phyloP scores from a whole-genome alignment of 2,797 vertebrate species.

The Hybognathus amarus region DNA sequence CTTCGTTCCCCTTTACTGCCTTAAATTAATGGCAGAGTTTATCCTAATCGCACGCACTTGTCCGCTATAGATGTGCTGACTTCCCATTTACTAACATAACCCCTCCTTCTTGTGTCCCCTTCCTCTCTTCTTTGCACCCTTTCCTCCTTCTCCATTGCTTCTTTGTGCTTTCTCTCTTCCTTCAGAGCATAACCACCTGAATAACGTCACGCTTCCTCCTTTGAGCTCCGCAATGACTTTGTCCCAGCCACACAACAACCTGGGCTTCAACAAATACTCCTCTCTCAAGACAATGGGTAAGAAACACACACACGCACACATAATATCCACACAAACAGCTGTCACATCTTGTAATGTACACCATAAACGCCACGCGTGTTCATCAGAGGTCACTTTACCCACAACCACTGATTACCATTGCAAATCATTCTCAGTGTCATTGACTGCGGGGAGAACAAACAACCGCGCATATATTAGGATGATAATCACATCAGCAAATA shows the following conservation, averaged over 20 bases:
- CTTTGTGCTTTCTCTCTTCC: conserved; percentile 39
- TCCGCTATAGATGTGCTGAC: conserved; percentile 37
- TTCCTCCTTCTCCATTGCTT: not conserved
- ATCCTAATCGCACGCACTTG: conserved; percentile 19
- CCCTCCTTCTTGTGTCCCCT: conserved; percentile 39
- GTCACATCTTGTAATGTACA: conserved; percentile 1
- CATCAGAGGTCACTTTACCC: conserved; percentile 45
- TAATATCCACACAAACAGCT: not conserved
- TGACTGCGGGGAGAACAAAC: conserved; percentile 15
- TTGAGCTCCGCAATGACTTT: conserved; percentile 78
- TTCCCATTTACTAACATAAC: conserved; percentile 4
- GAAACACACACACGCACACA: conserved; percentile 40
- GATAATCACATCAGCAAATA: conserved; percentile 27
- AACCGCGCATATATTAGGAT: not conserved
- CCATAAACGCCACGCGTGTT: not conserved
- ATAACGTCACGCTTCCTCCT: conserved; percentile 78
- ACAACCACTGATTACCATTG: conserved; percentile 44
- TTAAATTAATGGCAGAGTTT: not conserved
- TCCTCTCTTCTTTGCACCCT: conserved; percentile 40
- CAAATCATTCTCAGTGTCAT: conserved; percentile 34
- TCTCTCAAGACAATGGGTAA: conserved; percentile 89
- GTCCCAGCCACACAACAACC: conserved; percentile 82
- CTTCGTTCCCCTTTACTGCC: not conserved
- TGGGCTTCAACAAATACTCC: conserved; percentile 84
- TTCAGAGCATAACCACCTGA: conserved; percentile 87